phyloP scores from a whole-genome alignment of 2,797 vertebrate genomes.

The Falco peregrinus region DNA sequence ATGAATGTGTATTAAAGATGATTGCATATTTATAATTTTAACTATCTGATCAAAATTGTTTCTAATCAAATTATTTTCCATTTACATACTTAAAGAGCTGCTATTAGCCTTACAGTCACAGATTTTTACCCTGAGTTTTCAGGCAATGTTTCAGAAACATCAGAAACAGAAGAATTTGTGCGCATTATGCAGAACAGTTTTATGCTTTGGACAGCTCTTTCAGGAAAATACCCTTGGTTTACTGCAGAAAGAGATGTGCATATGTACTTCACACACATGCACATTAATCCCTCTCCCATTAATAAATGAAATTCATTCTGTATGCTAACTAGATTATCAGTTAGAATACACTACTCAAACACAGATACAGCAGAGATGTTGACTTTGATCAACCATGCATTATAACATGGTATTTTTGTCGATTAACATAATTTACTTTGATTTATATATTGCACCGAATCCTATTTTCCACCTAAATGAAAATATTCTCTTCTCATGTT shows the following conservation, averaged over 20 bases:
- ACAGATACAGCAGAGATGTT: background rate
- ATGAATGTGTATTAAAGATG: background rate
- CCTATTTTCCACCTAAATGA: background rate
- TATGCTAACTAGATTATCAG: background rate
- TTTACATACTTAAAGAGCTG: background rate
- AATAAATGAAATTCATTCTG: background rate
- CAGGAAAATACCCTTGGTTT: background rate
- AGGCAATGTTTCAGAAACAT: background rate
- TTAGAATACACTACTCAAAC: background rate
- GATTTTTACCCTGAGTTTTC: background rate
- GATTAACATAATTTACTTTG: background rate
- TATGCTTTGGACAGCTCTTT: background rate
- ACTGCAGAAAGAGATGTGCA: background rate
- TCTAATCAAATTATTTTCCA: background rate
- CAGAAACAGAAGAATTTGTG: background rate
- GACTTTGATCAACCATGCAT: background rate
- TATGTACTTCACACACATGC: fast-evolving
- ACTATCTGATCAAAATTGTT: background rate
- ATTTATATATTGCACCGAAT: background rate
- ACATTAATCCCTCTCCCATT: background rate
- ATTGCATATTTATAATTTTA: background rate
- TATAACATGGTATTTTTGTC: background rate
- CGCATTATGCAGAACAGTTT: background rate
- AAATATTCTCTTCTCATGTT: background rate
- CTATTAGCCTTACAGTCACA: background rate